Percentiles rank a stretch among this genome's conserved stretches.
Evolutionary conservation across 2,113 vertebrate species (phyloP).

Genomic region (Lagopus muta): DNA sequence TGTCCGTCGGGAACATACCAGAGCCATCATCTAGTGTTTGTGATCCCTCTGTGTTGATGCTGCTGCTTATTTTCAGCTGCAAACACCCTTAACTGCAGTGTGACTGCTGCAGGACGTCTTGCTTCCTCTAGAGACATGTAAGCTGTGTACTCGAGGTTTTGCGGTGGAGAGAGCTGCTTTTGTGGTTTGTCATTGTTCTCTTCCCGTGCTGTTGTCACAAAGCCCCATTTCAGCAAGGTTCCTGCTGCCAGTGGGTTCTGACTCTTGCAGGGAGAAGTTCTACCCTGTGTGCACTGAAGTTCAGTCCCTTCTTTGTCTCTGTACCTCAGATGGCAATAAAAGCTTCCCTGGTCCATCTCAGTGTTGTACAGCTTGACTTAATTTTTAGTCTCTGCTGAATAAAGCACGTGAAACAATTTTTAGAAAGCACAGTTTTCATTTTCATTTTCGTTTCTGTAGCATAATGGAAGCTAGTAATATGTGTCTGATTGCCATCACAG

Average conservation of each 20-base stretch:
- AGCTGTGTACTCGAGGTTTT: background rate
- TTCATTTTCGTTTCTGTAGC: background rate
- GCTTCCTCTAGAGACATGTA: background rate
- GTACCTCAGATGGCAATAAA: background rate
- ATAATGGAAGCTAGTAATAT: background rate
- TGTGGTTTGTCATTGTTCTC: background rate
- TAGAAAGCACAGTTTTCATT: background rate
- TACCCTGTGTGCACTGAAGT: fast-evolving
- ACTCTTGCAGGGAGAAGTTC: background rate
- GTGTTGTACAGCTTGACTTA: background rate
- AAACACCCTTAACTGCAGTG: background rate
- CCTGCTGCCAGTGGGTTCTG: background rate
- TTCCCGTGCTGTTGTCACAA: fast-evolving
- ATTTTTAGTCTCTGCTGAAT: background rate
- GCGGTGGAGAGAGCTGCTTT: background rate
- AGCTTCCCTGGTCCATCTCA: background rate
- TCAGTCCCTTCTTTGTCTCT: background rate
- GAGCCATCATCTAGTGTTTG: background rate
- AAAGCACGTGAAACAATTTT: background rate
- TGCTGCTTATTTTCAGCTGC: background rate
- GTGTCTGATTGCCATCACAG: background rate
- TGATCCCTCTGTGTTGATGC: background rate
- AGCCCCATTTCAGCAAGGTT: background rate
- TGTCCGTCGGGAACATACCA: background rate
- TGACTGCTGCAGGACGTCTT: background rate